phyloP scores from a whole-genome alignment of 1,140 invertebrate genomes.

The Caligus rogercresseyi region DNA sequence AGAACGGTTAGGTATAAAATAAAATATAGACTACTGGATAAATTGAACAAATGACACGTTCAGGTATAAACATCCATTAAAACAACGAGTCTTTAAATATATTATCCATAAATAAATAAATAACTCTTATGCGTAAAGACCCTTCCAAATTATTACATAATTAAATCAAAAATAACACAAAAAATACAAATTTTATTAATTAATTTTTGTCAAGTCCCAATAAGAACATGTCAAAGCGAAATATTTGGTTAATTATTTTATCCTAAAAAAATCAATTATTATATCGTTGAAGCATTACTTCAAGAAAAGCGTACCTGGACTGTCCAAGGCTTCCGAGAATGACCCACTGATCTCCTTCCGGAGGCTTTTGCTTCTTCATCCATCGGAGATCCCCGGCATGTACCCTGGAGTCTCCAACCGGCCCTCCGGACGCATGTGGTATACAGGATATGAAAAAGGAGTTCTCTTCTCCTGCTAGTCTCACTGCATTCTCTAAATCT shows the following conservation, averaged over 20 bases:
- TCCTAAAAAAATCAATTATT: background rate
- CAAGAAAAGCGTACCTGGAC: background rate
- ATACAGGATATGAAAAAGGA: conserved; percentile 17
- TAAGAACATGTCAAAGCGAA: background rate
- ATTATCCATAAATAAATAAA: too few species aligned
- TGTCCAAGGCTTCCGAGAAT: conserved; percentile 1
- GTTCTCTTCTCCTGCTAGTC: conserved; percentile 5
- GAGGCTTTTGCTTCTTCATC: background rate
- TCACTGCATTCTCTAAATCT: background rate
- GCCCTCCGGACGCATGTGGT: conserved; percentile 8
- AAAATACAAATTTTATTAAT: background rate
- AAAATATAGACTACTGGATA: too few species aligned
- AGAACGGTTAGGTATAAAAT: too few species aligned
- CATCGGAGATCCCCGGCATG: conserved; percentile 4
- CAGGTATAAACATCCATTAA: too few species aligned
- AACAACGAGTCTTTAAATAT: too few species aligned
- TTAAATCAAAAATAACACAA: background rate
- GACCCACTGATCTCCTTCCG: conserved; percentile 10
- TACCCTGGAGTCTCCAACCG: conserved; percentile 12
- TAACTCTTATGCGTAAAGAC: too few species aligned
- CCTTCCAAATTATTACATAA: too few species aligned
- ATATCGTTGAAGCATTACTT: background rate
- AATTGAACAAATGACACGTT: too few species aligned
- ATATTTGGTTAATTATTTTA: background rate
- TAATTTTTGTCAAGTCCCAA: background rate